Base-by-base conservation (phyloP, 1,140 invertebrate species). In the Drosophila nigromelanica region DNA sequence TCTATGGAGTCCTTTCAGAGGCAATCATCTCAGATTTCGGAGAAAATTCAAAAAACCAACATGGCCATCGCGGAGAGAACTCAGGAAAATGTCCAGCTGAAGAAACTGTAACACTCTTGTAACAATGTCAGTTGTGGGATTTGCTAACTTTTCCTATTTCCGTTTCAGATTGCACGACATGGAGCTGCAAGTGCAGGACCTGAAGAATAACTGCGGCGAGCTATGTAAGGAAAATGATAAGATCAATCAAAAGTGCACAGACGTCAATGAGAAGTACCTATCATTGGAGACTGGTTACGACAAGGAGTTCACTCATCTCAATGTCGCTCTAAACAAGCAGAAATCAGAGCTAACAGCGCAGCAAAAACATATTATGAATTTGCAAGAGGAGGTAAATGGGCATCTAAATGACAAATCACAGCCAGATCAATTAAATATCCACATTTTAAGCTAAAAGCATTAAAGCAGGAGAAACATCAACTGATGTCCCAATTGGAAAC, bases 271-370 rank as follows among this genome's bases (percentile, higher is more conserved):
- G 6, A 58, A 45, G 14, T 58, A 58, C 15, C 6, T 15, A 0
- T 11, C 14, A 10, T 12, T 58, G 40, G 55, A 58, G 12, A n/a
- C 7, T 6, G 14, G 14, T 14, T 58, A 58, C 11, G 55, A 58
- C 24, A 15, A 11, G 5, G 10, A 45, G 5, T 15, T 58, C 3
- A 5, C 40, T 3, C 14, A 12, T 33, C 11, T 45, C 5, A 45
- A 15, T 6, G 3, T n/a, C 14, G 33, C 11, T n/a, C 12, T 43
- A 14, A 2, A 0, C 2, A 45, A 43, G 14, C 24, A 43, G 10
- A 14, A 58, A 12, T 5, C 4, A 0, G 27, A 11, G 7, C 7
- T 58, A 7, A 14, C 11, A n/a, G 11, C 21, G 5, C 21, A 12
- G 45, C 21, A 2, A 1, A 12, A 15, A 7, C n/a, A 33, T 3